Conservation (phyloP, 2,797 vertebrate species). For the Pangasius sanitwongsei region DNA sequence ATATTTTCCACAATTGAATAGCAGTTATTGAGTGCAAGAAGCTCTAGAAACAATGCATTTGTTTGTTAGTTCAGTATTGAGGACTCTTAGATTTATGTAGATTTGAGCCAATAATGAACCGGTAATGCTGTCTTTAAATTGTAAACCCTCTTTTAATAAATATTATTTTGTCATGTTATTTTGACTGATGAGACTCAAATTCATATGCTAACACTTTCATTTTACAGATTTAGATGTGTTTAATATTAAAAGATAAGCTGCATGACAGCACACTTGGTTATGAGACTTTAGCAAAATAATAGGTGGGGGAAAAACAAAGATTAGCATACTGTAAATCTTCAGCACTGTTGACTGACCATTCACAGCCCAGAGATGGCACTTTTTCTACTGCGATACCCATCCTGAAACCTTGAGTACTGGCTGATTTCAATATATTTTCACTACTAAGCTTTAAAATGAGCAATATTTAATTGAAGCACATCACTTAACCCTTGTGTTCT, state of each 20-base stretch:
- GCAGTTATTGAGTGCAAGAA: constrained; percentile 28
- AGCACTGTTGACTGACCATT: background rate
- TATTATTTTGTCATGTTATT: constrained; percentile 61
- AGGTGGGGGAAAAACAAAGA: background rate
- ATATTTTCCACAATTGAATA: constrained; percentile 50
- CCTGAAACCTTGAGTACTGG: background rate
- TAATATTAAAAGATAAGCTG: background rate
- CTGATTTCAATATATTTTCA: background rate
- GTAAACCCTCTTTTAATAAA: constrained; percentile 69
- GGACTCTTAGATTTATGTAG: constrained; percentile 50
- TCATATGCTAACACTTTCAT: background rate
- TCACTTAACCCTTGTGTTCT: background rate
- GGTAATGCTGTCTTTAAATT: constrained; percentile 56
- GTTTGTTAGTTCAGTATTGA: constrained; percentile 55
- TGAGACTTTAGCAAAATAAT: background rate
- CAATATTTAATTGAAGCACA: background rate
- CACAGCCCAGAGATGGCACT: background rate
- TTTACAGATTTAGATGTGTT: background rate
- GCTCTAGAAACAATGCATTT: constrained; percentile 45
- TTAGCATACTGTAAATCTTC: background rate
- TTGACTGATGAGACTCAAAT: background rate
- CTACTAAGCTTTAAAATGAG: background rate
- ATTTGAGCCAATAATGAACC: constrained; percentile 58
- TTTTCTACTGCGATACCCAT: background rate
- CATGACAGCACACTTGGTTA: background rate